These are phyloP conservation scores for Lacanobia oleracea DNA, from an alignment of 2,888 invertebrate genomes.

Conservation along the genomic window DNA sequence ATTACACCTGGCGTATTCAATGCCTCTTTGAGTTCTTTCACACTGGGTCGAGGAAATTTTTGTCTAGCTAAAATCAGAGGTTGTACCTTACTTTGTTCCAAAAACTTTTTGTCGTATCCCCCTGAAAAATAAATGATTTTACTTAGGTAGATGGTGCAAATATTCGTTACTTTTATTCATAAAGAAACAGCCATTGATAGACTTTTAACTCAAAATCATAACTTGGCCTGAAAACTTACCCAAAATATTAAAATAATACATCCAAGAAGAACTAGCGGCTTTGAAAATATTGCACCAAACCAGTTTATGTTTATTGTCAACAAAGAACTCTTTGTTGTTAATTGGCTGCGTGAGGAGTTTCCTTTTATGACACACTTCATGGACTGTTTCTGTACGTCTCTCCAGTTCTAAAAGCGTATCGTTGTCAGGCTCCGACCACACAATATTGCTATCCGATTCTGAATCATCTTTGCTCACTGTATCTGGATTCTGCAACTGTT, in stretches of 20 bases:
- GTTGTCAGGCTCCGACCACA: conserved; percentile 84
- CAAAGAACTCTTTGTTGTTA: conserved; percentile 94
- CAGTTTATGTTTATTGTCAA: conserved; percentile 92
- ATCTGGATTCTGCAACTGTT: conserved; percentile 84
- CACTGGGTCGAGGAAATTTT: conserved; percentile 92
- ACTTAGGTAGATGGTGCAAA: neutral
- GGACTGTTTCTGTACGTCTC: conserved; percentile 84
- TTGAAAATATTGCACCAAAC: conserved; percentile 95
- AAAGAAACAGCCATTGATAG: neutral
- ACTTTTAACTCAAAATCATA: neutral
- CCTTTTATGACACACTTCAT: conserved; percentile 86
- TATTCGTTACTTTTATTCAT: neutral
- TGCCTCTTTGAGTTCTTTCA: conserved; percentile 91
- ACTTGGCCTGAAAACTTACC: conserved; percentile 79
- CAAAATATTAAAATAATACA: conserved; percentile 94
- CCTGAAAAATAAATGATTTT: conserved; percentile 77
- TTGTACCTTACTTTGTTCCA: conserved; percentile 91
- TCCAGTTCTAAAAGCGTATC: conserved; percentile 86
- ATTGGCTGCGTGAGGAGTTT: conserved; percentile 83
- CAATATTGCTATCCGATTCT: conserved; percentile 68
- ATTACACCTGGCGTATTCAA: conserved; percentile 91
- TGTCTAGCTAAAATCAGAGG: conserved; percentile 93
- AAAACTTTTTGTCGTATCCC: conserved; percentile 91
- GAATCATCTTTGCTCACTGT: conserved; percentile 78
- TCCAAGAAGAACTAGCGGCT: conserved; percentile 95